Evolutionary conservation across 2,113 vertebrate species (phyloP), one percentile per base, ranked within the genome.

Genomic region (Myotis brandtii): DNA sequence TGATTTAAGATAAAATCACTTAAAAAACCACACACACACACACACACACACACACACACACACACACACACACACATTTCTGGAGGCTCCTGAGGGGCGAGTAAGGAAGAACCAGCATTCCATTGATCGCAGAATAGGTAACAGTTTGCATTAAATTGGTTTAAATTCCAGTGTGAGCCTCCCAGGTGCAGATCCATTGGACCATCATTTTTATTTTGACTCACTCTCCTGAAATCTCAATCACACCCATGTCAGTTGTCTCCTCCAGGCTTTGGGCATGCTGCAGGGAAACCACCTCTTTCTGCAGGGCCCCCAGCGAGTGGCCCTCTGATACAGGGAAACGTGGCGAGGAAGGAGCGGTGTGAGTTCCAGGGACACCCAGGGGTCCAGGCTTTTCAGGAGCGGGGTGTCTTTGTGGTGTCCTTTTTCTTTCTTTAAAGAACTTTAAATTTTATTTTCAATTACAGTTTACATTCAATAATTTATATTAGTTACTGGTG

Each of bases 1-100:
- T 34, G 67, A 76, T 25, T 84, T 50, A 76, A 67, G 76, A 93
- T 13, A 93, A 93, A 96, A 64, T 37, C 13, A 66, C 27, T 83
- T 64, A 18, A 54, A n/a, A 77, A 52, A n/a, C 7, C 8, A n/a
- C 30, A 80, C 77, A 6, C 30, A 43, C 56, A 59, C 56, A 59
- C 56, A 59, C 21, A 59, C 56, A 59, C 54, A 23, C 52, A 54
- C 54, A 56, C 20, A 56, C 54, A 56, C 54, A 56, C 54, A 56
- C 54, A 56, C 54, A 56, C 54, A 23, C 54, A 23, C 56, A n/a
- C 40, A 88, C 77, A 5, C 20, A 48, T 84, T 75, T 80, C 77
- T 76, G 87, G 67, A 97, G 82, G 25, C 43, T 85, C 12, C 66
- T 25, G 52, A 72, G 52, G 27, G 73, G 69, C 48, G 70, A 95